phyloP scores from a whole-genome alignment of 2,797 vertebrate genomes.

The Danio tinwini region DNA sequence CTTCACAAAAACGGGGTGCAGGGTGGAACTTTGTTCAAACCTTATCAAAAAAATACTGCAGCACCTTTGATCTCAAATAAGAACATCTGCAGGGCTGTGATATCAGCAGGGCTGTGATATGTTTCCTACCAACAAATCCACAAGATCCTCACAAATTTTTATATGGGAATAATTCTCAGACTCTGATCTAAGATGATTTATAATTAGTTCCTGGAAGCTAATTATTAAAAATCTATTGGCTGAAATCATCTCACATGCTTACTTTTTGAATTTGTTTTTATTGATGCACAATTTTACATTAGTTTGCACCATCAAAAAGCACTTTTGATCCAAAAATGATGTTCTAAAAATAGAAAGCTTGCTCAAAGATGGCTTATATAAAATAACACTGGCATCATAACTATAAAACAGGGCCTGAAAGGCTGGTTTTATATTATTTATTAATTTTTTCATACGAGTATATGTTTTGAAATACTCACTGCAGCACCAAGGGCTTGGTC shows the following conservation, averaged over 20 bases:
- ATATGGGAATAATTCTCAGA: constrained; percentile 53
- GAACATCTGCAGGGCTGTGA: not conserved
- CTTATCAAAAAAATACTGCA: not conserved
- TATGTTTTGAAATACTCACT: constrained; percentile 76
- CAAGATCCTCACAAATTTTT: constrained; percentile 48
- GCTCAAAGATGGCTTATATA: not conserved
- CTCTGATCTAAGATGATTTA: constrained; percentile 40
- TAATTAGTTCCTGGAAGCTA: constrained; percentile 44
- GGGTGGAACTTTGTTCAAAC: not conserved
- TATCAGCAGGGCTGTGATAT: not conserved
- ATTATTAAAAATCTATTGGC: constrained; percentile 13
- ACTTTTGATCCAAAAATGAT: constrained; percentile 21
- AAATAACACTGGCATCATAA: constrained; percentile 40
- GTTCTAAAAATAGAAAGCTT: constrained; percentile 1
- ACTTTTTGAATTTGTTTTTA: no score
- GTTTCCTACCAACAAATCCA: not conserved
- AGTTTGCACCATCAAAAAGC: constrained; percentile 34
- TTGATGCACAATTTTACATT: constrained; percentile 3
- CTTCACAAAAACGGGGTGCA: not conserved
- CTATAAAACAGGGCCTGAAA: no score
- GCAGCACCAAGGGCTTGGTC: constrained; percentile 85
- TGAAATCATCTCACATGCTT: constrained; percentile 28
- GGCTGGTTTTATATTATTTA: no score
- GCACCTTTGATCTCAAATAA: constrained; percentile 37
- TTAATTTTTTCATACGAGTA: no score